Percentiles rank a stretch among this genome's conserved stretches.
These are phyloP conservation scores for Coleophora flavipennella DNA, from an alignment of 2,888 invertebrate species.

Conservation along the genomic window DNA sequence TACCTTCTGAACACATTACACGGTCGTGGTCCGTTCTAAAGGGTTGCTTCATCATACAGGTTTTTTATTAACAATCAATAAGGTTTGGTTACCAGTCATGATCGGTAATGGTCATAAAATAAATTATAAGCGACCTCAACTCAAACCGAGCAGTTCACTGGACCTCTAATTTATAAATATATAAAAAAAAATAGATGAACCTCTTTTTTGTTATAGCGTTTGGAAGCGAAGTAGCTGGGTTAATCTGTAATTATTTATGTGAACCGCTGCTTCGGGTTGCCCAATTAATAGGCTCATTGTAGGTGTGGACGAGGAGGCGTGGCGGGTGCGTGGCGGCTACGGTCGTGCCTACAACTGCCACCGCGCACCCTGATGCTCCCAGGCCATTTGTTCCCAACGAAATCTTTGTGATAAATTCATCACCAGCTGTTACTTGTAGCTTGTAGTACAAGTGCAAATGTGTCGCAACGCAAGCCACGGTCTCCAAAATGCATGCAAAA, in stretches of 20 bases:
- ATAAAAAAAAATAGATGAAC: too few species aligned
- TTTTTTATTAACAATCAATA: conserved; percentile 10
- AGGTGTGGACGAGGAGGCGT: background rate
- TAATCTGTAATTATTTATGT: conserved; percentile 10
- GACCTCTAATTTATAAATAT: too few species aligned
- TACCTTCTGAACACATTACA: too few species aligned
- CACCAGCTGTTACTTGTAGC: too few species aligned
- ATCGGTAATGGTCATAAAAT: conserved; percentile 38
- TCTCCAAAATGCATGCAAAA: too few species aligned
- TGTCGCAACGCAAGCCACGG: too few species aligned
- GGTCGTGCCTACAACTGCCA: background rate
- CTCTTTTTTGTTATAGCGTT: too few species aligned
- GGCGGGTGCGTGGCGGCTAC: background rate
- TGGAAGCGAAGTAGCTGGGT: background rate
- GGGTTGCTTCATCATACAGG: too few species aligned
- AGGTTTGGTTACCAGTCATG: conserved; percentile 38
- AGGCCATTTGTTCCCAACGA: background rate
- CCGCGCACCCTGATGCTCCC: background rate
- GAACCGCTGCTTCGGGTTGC: background rate
- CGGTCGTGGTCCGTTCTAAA: too few species aligned
- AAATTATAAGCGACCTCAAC: conserved; percentile 12
- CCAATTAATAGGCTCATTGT: conserved; percentile 8
- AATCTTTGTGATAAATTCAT: too few species aligned
- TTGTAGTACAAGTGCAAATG: too few species aligned
- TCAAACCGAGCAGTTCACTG: too few species aligned